phyloP scores from a whole-genome alignment of 2,888 invertebrate genomes.

The Yponomeuta plumbellus region DNA sequence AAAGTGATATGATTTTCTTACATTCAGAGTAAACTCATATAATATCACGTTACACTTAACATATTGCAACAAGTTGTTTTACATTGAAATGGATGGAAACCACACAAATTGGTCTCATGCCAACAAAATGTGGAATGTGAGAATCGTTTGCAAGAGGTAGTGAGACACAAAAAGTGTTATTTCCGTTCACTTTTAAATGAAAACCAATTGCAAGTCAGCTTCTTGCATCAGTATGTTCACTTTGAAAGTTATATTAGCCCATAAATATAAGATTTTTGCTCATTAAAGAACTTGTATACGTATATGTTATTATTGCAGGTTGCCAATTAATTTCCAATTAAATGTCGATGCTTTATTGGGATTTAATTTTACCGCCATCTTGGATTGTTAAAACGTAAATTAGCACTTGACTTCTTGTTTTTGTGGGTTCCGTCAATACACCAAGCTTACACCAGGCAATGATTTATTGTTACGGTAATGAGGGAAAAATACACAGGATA shows the following conservation, averaged over 20 bases:
- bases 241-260: background rate
- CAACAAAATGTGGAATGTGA: constrained; percentile 9
- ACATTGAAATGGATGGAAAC: background rate
- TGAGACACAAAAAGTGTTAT: background rate
- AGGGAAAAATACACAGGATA: too few relatives aligned
- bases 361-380: background rate
- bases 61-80: background rate
- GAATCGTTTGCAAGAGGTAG: background rate
- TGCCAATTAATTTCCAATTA: background rate
- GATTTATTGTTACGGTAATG: too few relatives aligned
- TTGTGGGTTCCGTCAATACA: background rate
- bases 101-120: constrained; percentile 16
- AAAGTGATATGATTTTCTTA: too few relatives aligned
- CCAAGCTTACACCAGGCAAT: background rate
- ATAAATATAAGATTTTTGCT: background rate
- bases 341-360: background rate
- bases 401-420: background rate
- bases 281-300: background rate
- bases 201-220: background rate
- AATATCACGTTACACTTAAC: background rate
- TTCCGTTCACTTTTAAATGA: background rate
- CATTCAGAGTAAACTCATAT: background rate
- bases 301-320: background rate
- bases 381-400: background rate
- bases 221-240: background rate